Conservation (phyloP, 2,888 invertebrate species). For the Colletes collaris region DNA sequence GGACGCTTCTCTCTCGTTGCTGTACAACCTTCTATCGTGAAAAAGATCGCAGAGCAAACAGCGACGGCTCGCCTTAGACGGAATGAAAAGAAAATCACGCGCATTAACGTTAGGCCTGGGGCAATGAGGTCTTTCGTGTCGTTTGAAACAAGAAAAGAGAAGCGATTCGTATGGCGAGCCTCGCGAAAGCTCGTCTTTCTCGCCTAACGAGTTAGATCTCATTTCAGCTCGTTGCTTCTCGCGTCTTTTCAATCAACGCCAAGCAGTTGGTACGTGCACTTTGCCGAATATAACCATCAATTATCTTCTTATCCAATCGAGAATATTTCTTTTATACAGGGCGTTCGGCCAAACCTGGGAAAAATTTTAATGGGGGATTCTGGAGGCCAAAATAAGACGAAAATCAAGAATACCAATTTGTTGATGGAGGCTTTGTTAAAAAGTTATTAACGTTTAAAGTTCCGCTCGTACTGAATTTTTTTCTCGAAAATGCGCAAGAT, state of each 20-base stretch:
- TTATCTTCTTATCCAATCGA: background rate
- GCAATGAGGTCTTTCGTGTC: constrained; percentile 45
- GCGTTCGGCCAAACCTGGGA: no score
- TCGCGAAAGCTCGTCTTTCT: constrained; percentile 34
- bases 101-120: constrained; percentile 53
- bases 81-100: constrained; percentile 57
- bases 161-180: constrained; percentile 27
- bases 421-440: no score
- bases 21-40: constrained; percentile 22
- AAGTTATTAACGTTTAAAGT: no score
- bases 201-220: constrained; percentile 49
- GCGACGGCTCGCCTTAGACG: constrained; percentile 27
- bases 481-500: no score
- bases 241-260: constrained; percentile 6
- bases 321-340: background rate
- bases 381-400: no score
- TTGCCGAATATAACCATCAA: background rate
- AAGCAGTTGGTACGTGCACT: background rate
- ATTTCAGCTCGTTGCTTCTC: constrained; percentile 22
- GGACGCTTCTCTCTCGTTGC: background rate
- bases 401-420: no score
- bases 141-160: constrained; percentile 32
- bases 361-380: no score
- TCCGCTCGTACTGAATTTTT: no score
- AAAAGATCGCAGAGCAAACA: constrained; percentile 52